Conservation (phyloP, 2,888 invertebrate genomes). For the Hoplodrina blanda region DNA sequence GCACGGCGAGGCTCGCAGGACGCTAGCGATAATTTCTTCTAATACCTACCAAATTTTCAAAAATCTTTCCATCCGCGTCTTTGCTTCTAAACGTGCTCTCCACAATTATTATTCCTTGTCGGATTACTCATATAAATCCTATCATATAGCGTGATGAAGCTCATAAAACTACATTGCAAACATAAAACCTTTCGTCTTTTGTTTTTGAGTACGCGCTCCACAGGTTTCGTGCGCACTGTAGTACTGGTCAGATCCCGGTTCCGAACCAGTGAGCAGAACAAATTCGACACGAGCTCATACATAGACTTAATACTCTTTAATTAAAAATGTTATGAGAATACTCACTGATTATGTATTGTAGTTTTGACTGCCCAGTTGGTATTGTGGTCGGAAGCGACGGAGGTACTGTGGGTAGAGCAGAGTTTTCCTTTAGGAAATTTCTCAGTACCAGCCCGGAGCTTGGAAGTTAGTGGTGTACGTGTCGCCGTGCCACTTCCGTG, state of each 20-base stretch:
- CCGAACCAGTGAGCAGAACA: conserved; percentile 50
- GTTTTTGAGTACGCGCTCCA: conserved; percentile 12
- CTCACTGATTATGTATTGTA: conserved; percentile 11
- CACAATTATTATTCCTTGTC: not conserved
- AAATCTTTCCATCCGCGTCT: no score
- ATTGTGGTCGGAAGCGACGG: not conserved
- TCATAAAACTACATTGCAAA: conserved; percentile 7
- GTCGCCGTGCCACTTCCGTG: no score
- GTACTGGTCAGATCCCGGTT: conserved; percentile 40
- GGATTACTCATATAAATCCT: not conserved
- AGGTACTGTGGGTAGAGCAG: no score
- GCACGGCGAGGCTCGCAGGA: no score
- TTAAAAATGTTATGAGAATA: conserved; percentile 36
- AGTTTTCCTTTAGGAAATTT: no score
- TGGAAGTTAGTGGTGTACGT: no score
- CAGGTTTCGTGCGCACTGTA: conserved; percentile 17
- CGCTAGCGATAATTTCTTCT: no score
- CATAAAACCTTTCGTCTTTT: conserved; percentile 10
- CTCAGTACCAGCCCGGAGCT: no score
- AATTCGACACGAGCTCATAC: conserved; percentile 33
- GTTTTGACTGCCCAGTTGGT: not conserved
- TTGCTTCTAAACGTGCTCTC: not conserved
- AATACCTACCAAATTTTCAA: no score
- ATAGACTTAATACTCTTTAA: conserved; percentile 31
- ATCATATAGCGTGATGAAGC: conserved; percentile 3